Conservation (phyloP, 2,888 invertebrate species). For the Sarcophaga subvicina region DNA sequence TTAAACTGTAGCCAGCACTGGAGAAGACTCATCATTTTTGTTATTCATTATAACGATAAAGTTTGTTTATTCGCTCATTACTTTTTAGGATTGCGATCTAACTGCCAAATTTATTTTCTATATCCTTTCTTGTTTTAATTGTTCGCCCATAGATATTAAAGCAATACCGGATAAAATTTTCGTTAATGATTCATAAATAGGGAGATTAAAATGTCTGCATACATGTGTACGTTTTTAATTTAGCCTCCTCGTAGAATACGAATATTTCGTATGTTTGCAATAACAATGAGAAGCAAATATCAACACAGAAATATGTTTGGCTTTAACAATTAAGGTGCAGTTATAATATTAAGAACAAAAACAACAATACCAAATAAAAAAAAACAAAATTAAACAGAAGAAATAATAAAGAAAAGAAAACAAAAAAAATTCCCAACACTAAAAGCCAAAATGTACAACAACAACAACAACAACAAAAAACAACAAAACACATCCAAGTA, state of each 20-base stretch:
- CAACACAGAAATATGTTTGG: slow-evolving; percentile 40
- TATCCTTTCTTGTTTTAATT: no score
- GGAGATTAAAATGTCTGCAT: not conserved
- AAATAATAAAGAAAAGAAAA: slow-evolving; percentile 30
- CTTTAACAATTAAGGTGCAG: slow-evolving; percentile 66
- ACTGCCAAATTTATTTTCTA: no score
- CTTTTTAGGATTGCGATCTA: no score
- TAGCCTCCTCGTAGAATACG: not conserved
- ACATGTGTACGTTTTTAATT: not conserved
- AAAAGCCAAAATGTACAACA: slow-evolving; percentile 31
- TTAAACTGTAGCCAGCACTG: no score
- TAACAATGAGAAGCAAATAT: slow-evolving; percentile 48
- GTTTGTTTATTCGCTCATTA: no score
- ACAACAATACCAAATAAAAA: slow-evolving; percentile 3
- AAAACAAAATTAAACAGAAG: slow-evolving; percentile 42
- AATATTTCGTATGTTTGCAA: slow-evolving; percentile 35
- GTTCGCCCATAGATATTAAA: no score
- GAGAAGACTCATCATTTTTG: no score
- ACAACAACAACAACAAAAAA: slow-evolving; percentile 8
- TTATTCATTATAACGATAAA: no score
- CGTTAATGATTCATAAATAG: not conserved
- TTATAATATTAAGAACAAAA: slow-evolving; percentile 48
- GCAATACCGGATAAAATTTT: no score
- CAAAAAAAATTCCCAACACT: slow-evolving; percentile 48
- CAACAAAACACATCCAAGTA: slow-evolving; percentile 9